phyloP scores from a whole-genome alignment of 1,140 invertebrate species.

The Procambarus virginalis region DNA sequence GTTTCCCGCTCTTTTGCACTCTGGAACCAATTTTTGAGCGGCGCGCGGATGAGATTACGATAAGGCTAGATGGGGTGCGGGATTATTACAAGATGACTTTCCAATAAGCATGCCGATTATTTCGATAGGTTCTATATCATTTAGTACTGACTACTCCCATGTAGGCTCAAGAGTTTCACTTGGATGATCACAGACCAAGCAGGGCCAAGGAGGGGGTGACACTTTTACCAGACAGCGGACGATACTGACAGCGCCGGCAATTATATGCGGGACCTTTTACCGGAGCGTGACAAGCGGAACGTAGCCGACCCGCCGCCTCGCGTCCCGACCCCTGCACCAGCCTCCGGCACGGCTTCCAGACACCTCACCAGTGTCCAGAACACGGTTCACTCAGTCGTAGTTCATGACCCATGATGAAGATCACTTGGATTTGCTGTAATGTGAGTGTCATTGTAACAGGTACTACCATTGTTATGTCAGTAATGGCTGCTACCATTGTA shows the following conservation, averaged over 20 bases:
- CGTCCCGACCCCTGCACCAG: conserved; percentile 2
- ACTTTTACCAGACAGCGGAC: conserved; percentile 34
- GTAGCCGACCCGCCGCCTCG: conserved; percentile 29
- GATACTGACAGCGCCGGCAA: conserved; percentile 35
- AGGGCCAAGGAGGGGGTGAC: conserved; percentile 30
- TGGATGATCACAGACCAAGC: too few species aligned
- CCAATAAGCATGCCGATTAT: background rate
- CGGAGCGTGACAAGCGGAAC: conserved; percentile 45
- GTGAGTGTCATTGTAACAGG: too few species aligned
- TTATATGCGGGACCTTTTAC: conserved; percentile 44
- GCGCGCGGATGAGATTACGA: conserved; percentile 10
- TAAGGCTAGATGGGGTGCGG: background rate
- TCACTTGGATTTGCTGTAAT: too few species aligned
- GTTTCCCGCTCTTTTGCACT: background rate
- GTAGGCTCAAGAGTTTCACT: background rate
- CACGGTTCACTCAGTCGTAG: too few species aligned
- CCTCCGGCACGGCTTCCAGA: background rate
- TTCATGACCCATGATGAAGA: too few species aligned
- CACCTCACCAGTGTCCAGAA: background rate
- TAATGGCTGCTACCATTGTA: too few species aligned
- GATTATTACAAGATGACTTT: background rate
- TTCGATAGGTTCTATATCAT: background rate
- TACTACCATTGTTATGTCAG: too few species aligned
- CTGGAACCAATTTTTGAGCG: conserved; percentile 33
- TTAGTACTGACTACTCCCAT: background rate